Conservation (phyloP, 2,797 vertebrate species). For the Rhinatrema bivittatum region DNA sequence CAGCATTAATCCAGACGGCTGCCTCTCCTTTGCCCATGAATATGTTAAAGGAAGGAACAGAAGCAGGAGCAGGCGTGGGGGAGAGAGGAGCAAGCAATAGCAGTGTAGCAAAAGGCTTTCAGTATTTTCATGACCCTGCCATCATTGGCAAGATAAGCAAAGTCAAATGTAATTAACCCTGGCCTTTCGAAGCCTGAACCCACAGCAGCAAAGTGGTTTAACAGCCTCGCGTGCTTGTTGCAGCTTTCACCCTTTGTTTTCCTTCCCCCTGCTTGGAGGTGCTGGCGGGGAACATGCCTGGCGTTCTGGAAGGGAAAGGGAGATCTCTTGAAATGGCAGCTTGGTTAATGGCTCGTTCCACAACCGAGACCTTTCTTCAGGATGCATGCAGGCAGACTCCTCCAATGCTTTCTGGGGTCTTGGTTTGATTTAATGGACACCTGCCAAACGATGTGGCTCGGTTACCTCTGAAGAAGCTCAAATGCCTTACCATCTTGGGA, state of each 20-base stretch:
- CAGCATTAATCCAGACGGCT: slow-evolving; percentile 1
- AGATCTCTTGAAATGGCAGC: too few species aligned
- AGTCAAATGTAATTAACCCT: slow-evolving; percentile 46
- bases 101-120: background rate
- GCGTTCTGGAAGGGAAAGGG: rapidly evolving
- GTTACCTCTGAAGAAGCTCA: too few species aligned
- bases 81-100: background rate
- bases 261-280: background rate
- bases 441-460: too few species aligned
- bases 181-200: slow-evolving; percentile 27
- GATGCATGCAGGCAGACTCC: too few species aligned
- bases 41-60: background rate
- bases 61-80: background rate
- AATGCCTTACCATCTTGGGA: too few species aligned
- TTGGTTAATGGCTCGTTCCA: too few species aligned
- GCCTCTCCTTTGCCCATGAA: background rate
- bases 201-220: slow-evolving; percentile 40
- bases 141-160: slow-evolving; percentile 40
- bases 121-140: background rate
- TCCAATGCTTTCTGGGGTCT: too few species aligned
- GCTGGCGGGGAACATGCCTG: background rate
- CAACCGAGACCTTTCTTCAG: too few species aligned
- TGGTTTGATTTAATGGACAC: too few species aligned
- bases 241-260: slow-evolving; percentile 18
- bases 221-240: slow-evolving; percentile 37